Conservation (phyloP, 1,140 invertebrate genomes). For the Wiebesia pumilae region DNA sequence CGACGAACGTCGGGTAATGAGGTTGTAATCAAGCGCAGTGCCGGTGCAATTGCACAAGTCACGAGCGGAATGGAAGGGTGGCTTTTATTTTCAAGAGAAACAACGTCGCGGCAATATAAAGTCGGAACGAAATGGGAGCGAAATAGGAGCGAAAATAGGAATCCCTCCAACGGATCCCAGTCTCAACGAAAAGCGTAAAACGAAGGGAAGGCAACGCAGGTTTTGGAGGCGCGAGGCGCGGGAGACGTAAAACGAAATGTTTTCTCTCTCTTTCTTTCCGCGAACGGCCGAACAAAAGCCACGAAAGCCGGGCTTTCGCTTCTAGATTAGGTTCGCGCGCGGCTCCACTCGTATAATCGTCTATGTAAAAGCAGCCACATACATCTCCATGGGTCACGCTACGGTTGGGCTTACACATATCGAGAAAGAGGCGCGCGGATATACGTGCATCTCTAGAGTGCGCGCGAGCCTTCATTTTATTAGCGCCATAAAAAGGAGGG, state of each 20-base stretch:
- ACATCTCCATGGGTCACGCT: not conserved
- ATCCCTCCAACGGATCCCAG: no score
- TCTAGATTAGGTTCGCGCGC: conserved; percentile 11
- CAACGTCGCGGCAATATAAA: no score
- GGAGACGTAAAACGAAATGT: not conserved
- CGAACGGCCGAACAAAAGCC: not conserved
- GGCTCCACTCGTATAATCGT: not conserved
- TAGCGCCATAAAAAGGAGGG: conserved; percentile 50
- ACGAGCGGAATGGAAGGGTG: no score
- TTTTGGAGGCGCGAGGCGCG: not conserved
- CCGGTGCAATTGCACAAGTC: no score
- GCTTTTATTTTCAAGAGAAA: no score
- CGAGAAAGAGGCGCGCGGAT: conserved; percentile 10
- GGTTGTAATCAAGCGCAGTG: no score
- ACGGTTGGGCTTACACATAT: not conserved
- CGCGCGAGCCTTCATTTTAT: conserved; percentile 50
- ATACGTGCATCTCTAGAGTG: not conserved
- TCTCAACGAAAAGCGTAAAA: not conserved
- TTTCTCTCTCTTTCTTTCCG: no score
- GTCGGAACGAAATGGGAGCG: no score
- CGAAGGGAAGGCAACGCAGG: not conserved
- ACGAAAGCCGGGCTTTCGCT: not conserved
- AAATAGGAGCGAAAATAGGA: no score
- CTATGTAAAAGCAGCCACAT: not conserved
- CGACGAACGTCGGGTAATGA: no score